Percentiles rank a stretch among this genome's conserved stretches.
Evolutionary conservation across 2,888 invertebrate genomes (phyloP).

Genomic region (Euzetes globulus): DNA sequence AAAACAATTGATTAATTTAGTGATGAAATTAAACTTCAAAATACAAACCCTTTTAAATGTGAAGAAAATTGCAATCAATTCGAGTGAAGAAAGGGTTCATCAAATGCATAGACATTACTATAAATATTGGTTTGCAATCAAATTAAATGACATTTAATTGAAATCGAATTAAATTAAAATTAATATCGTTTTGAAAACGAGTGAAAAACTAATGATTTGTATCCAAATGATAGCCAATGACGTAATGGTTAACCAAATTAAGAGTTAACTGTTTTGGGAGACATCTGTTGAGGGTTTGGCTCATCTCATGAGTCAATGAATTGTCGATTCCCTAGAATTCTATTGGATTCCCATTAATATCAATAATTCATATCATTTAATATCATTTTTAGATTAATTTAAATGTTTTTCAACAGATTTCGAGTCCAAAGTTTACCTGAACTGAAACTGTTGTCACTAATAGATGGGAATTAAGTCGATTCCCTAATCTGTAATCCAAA

Average conservation of each 20-base stretch:
- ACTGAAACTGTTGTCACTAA: too few relatives aligned
- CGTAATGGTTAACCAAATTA: not conserved
- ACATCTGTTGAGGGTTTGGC: not conserved
- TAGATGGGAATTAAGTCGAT: too few relatives aligned
- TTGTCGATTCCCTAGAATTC: too few relatives aligned
- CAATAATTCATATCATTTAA: too few relatives aligned
- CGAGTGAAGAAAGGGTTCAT: not conserved
- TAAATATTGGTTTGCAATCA: not conserved
- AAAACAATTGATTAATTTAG: not conserved
- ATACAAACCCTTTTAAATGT: not conserved
- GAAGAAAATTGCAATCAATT: not conserved
- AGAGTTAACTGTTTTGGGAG: not conserved
- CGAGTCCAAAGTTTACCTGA: too few relatives aligned
- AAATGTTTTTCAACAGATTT: too few relatives aligned
- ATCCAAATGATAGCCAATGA: slow-evolving; percentile 7
- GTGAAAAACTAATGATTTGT: not conserved
- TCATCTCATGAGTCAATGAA: too few relatives aligned
- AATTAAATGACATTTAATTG: not conserved
- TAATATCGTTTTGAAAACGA: not conserved
- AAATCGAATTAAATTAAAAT: not conserved
- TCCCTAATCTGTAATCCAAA: too few relatives aligned
- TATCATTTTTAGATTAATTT: too few relatives aligned
- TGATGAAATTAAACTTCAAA: not conserved
- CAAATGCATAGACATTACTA: not conserved
- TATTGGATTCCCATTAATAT: too few relatives aligned